Evolutionary conservation across 1,140 invertebrate species (phyloP).

Genomic region (Aphelinus atriplicis): DNA sequence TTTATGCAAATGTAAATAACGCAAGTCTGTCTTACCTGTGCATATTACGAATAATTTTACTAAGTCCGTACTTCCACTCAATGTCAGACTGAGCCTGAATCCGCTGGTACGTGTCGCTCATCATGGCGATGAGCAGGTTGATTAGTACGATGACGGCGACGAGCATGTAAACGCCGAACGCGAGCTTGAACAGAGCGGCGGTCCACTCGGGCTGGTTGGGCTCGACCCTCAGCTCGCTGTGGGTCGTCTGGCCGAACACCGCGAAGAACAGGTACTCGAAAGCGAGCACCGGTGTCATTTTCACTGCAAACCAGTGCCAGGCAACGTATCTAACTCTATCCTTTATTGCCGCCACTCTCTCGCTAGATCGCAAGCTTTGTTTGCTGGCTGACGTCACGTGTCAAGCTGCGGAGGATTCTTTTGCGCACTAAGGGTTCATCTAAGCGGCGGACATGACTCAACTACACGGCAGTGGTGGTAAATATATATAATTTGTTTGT

Average conservation of each 20-base stretch:
- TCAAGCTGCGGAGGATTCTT: too few relatives aligned
- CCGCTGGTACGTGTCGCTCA: conserved; percentile 98
- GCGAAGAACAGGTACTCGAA: conserved; percentile 98
- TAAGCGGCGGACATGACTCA: too few relatives aligned
- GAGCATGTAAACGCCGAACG: conserved; percentile 97
- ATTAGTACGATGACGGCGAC: conserved; percentile 97
- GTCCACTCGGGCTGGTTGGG: conserved; percentile 75
- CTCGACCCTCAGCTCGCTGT: conserved; percentile 82
- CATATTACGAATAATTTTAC: conserved; percentile 99
- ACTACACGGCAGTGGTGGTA: too few relatives aligned
- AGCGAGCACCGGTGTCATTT: conserved; percentile 87
- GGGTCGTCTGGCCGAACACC: conserved; percentile 95
- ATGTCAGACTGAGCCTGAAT: conserved; percentile 99
- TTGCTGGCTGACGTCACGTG: too few relatives aligned
- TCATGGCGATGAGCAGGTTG: conserved; percentile 99
- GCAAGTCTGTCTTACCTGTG: conserved; percentile 71
- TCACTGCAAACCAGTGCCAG: conserved; percentile 70
- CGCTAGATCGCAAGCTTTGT: background rate
- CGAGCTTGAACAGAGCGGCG: conserved; percentile 82
- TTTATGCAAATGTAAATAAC: too few relatives aligned
- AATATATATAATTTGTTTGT: too few relatives aligned
- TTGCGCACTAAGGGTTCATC: too few relatives aligned
- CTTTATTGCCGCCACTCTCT: background rate
- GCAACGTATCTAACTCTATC: conserved; percentile 48
- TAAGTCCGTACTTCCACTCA: conserved; percentile 99